These are phyloP conservation scores for Altica lythri DNA, from an alignment of 2,888 invertebrate species.

Conservation along the genomic window DNA sequence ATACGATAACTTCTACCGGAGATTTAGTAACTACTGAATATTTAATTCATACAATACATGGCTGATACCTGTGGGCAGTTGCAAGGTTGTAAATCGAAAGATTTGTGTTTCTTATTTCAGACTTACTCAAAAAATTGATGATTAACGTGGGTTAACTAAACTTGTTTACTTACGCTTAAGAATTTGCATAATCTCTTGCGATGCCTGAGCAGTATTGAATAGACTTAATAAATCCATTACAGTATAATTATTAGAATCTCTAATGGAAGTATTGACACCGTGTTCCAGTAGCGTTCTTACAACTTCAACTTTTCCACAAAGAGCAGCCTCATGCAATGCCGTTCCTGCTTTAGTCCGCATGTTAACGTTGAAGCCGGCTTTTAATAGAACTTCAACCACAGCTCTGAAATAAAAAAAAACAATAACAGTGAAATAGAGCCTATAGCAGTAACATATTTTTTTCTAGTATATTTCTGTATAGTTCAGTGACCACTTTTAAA, in stretches of 20 bases:
- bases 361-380: constrained; percentile 88
- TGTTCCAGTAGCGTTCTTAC: constrained; percentile 79
- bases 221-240: constrained; percentile 85
- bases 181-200: constrained; percentile 82
- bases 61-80: no score
- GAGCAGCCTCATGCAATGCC: constrained; percentile 91
- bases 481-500: no score
- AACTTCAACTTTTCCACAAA: constrained; percentile 88
- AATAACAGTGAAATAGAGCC: not conserved
- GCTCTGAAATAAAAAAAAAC: constrained; percentile 59
- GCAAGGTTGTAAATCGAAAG: no score
- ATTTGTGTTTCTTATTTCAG: no score
- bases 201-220: constrained; percentile 82
- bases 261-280: constrained; percentile 80
- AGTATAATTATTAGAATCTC: constrained; percentile 80
- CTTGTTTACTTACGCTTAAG: constrained; percentile 81
- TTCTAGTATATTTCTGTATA: no score
- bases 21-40: no score
- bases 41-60: no score
- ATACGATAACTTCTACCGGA: no score
- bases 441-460: not conserved
- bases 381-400: constrained; percentile 81
- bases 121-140: no score
- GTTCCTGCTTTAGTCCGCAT: constrained; percentile 84
- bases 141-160: no score